Evolutionary conservation across 2,797 vertebrate species (phyloP), one percentile per base, ranked within the genome.

Genomic region (Capromys pilorides): DNA sequence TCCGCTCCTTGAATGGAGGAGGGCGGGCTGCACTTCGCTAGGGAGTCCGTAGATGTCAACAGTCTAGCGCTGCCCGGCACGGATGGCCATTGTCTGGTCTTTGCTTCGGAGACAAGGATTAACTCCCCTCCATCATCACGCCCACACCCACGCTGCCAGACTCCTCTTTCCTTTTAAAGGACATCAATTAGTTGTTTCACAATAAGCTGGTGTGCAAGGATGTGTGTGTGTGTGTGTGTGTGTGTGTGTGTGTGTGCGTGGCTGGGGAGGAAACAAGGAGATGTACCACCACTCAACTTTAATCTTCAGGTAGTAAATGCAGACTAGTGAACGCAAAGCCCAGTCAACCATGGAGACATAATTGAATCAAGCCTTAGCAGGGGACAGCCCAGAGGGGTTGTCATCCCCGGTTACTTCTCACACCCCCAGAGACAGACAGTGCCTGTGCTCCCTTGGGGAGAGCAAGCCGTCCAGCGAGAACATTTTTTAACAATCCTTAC

Each of bases 61-160:
- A 89, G 94, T 91, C 90, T 77, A 41, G 36, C 36, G 28, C 67
- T 54, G 88, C 59, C 92, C 49, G 89, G 91, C 88, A 61, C 3
- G 86, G 73, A 79, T 96, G 31, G 90, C 89, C 83, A 89, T 36
- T 93, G 80, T 96, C 92, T 62, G 64, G 80, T 84, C 94, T 95
- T 92, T 92, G 86, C 86, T 93, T 94, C 69, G 84, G 94, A 97
- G 94, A 94, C 80, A 79, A 0, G 61, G 90, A 96, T 94, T 96
- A 97, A 93, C 80, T 86, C 26, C 92, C 92, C 87, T 79, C 92
- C 59, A 66, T 57, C 85, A 86, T 86, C 86, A 78, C 19, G 45
- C 66, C 16, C 91, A 69, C 28, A 62, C 14, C 45, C 67, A 67
- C 61, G 5, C 33, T 41, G 41, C 13, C 71, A 92, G 81, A 89